Evolutionary conservation across 2,113 vertebrate species (phyloP).

Genomic region (Stictonetta naevosa): DNA sequence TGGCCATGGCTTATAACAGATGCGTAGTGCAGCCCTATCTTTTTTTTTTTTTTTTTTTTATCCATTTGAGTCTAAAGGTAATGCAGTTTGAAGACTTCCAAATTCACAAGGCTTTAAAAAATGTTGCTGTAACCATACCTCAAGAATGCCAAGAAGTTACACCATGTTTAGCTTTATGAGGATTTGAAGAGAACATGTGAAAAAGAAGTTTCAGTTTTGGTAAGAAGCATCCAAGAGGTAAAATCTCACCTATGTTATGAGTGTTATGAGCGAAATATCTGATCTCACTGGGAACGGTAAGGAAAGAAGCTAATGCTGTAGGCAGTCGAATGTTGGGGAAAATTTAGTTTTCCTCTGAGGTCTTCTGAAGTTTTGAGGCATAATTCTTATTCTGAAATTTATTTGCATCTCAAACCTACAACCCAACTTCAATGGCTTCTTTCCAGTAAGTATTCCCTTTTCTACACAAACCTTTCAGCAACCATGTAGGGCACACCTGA

Average conservation of each 20-base stretch:
- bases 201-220: neutral
- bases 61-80: neutral
- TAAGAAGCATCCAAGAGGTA: neutral
- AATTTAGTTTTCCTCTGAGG: neutral
- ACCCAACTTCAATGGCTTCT: neutral
- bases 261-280: neutral
- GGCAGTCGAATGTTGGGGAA: neutral
- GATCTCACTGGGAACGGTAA: neutral
- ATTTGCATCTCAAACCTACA: neutral
- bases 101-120: neutral
- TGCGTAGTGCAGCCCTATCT: neutral
- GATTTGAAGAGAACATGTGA: neutral
- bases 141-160: fast-evolving
- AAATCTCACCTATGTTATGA: neutral
- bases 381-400: neutral
- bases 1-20: neutral
- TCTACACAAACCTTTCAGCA: neutral
- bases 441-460: neutral
- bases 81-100: neutral
- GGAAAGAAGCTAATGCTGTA: neutral
- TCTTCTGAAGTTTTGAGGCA: neutral
- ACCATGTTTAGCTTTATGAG: neutral
- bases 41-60: neutral
- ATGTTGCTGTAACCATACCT: neutral
- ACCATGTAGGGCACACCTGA: neutral